Evolutionary conservation across 2,113 vertebrate genomes (phyloP).

Genomic region (Capreolus pygargus): DNA sequence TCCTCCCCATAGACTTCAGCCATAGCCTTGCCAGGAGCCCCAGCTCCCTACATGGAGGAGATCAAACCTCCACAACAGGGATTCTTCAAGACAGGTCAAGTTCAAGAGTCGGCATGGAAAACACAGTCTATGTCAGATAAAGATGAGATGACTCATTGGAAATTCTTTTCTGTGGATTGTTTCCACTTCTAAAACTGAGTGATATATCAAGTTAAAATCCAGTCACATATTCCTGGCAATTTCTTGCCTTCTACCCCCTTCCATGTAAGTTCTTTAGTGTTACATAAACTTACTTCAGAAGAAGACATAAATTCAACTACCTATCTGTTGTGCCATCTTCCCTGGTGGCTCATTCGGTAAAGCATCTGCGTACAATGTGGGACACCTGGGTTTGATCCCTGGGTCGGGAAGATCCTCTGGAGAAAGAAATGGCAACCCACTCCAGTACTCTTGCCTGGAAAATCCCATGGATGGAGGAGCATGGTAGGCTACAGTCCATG

Average conservation of each 20-base stretch:
- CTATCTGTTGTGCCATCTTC: not conserved
- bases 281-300: not conserved
- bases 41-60: not conserved
- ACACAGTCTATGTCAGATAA: not conserved
- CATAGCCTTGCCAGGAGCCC: not conserved
- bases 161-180: not conserved
- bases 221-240: not conserved
- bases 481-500: too few relatives aligned
- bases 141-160: not conserved
- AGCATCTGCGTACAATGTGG: too few relatives aligned
- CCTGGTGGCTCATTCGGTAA: too few relatives aligned
- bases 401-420: too few relatives aligned
- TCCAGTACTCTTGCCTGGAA: too few relatives aligned
- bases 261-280: not conserved
- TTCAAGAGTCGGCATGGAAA: not conserved
- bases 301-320: not conserved
- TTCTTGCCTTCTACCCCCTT: not conserved
- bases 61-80: conserved; percentile 47
- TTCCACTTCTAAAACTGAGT: not conserved
- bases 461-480: too few relatives aligned
- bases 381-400: too few relatives aligned
- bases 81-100: conserved; percentile 11
- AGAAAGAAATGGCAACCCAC: too few relatives aligned
- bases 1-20: not conserved
- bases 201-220: not conserved